Evolutionary conservation across 2,888 invertebrate genomes (phyloP).

Genomic region (Rutpela maculata): DNA sequence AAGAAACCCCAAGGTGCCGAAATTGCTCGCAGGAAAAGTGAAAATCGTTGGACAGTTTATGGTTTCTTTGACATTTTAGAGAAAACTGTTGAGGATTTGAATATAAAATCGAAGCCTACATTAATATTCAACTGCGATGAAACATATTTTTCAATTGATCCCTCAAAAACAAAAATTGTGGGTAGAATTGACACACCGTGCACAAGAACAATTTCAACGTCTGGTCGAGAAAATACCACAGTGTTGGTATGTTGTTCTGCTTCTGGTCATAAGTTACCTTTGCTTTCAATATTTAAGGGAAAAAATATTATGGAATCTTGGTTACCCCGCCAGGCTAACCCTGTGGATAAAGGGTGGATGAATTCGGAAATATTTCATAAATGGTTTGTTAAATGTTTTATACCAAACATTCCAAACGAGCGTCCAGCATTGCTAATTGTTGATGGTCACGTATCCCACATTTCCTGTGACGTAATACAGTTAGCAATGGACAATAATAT

Average conservation of each 20-base stretch:
- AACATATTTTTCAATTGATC: conserved; percentile 29
- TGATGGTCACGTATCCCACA: no score
- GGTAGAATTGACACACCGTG: conserved; percentile 32
- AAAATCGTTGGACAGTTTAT: conserved; percentile 39
- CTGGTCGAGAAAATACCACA: conserved; percentile 29
- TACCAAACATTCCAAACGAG: no score
- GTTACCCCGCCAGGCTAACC: no score
- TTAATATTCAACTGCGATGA: conserved; percentile 43
- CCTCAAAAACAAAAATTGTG: conserved; percentile 47
- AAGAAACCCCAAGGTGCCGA: conserved; percentile 39
- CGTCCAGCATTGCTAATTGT: no score
- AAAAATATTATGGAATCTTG: no score
- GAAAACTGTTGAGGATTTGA: conserved; percentile 22
- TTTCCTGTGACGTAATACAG: no score
- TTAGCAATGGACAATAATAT: no score
- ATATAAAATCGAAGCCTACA: conserved; percentile 32
- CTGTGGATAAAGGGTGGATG: no score
- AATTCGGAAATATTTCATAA: no score
- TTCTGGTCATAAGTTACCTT: conserved; percentile 25
- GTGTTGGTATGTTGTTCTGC: conserved; percentile 27
- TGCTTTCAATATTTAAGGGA: conserved; percentile 42
- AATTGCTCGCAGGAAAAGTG: conserved; percentile 23
- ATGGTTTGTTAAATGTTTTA: no score
- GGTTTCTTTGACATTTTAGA: no score
- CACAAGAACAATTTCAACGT: conserved; percentile 34